phyloP scores from a whole-genome alignment of 2,797 vertebrate species.

The Morelia viridis region DNA sequence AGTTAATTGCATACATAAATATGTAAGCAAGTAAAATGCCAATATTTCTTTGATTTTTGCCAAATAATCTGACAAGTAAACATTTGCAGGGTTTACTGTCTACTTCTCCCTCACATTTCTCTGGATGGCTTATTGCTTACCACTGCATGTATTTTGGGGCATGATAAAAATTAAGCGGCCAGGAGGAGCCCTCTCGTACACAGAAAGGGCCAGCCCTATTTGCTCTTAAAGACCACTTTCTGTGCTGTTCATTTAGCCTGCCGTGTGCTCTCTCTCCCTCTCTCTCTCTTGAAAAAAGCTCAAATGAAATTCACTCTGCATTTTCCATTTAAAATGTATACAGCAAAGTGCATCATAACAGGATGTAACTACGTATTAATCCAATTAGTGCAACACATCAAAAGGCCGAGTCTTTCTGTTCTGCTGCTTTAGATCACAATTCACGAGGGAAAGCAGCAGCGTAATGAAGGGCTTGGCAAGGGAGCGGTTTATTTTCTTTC shows the following conservation, averaged over 20 bases:
- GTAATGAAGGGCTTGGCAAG: constrained; percentile 81
- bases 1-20: background rate
- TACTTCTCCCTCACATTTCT: constrained; percentile 65
- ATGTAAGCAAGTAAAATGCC: background rate
- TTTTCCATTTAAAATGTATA: constrained; percentile 83
- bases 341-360: constrained; percentile 88
- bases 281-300: constrained; percentile 45
- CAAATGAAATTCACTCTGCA: constrained; percentile 76
- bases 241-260: constrained; percentile 71
- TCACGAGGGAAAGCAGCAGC: constrained; percentile 77
- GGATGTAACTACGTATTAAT: constrained; percentile 85
- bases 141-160: constrained; percentile 71
- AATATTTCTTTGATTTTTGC: background rate
- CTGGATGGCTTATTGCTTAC: constrained; percentile 69
- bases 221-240: constrained; percentile 73
- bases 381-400: constrained; percentile 89
- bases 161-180: constrained; percentile 73
- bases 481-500: constrained; percentile 76
- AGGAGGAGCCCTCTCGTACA: constrained; percentile 69
- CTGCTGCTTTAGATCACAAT: constrained; percentile 79
- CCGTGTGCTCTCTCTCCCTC: constrained; percentile 48
- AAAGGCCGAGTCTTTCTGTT: constrained; percentile 78
- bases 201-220: constrained; percentile 67
- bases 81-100: constrained; percentile 52
- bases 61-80: constrained; percentile 40